Evolutionary conservation across 2,113 vertebrate species (phyloP).

Genomic region (Diphyllodes magnificus): DNA sequence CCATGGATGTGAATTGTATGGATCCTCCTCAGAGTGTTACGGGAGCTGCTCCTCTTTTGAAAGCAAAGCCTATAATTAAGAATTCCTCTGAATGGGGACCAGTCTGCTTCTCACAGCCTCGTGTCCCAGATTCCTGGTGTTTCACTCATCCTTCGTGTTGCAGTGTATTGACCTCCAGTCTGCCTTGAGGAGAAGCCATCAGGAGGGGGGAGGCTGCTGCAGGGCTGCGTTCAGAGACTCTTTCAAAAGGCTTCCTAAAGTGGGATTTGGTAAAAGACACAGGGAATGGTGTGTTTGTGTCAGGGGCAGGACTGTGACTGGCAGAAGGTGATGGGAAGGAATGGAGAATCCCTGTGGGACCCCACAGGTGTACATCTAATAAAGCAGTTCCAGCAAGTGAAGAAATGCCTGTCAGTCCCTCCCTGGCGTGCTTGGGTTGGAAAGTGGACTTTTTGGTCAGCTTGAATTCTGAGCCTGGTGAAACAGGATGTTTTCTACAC

Average conservation of each 20-base stretch:
- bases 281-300: background rate
- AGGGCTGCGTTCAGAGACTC: background rate
- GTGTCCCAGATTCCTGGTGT: background rate
- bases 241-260: background rate
- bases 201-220: background rate
- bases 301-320: background rate
- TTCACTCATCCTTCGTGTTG: rapidly evolving
- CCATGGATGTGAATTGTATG: rapidly evolving
- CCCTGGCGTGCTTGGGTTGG: background rate
- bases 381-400: background rate
- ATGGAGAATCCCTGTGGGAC: background rate
- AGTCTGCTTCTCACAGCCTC: background rate
- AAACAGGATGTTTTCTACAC: background rate
- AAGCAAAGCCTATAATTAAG: background rate
- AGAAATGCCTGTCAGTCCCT: background rate
- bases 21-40: background rate
- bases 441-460: background rate
- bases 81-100: background rate
- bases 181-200: background rate
- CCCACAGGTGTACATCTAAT: rapidly evolving
- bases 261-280: background rate
- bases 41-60: background rate
- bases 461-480: background rate
- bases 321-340: background rate
- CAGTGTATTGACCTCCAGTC: rapidly evolving